Percentiles rank a stretch among this genome's conserved stretches.
Conservation (phyloP, 2,113 vertebrate genomes). For the Jaculus jaculus region DNA sequence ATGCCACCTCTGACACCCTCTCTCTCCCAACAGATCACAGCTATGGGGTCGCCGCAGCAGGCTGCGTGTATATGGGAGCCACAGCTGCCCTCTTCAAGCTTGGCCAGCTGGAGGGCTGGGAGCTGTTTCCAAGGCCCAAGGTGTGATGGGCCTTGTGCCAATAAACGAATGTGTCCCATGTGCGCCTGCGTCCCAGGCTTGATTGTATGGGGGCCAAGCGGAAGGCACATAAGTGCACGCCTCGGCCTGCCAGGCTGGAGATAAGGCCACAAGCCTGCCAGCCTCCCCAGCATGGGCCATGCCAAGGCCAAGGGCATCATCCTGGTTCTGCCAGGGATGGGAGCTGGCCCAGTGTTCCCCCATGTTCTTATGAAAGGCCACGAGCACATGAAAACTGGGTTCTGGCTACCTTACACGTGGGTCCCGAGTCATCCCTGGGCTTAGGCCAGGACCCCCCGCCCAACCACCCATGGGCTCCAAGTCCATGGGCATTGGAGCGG, state of each 20-base stretch:
- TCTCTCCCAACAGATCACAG: background rate
- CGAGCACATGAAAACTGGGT: background rate
- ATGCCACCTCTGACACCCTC: background rate
- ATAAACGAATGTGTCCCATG: background rate
- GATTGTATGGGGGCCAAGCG: background rate
- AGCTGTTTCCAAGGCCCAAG: background rate
- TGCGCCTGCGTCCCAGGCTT: background rate
- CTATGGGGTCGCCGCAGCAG: background rate
- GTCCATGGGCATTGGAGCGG: slow-evolving; percentile 40
- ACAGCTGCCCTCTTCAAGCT: background rate
- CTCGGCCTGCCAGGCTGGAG: background rate
- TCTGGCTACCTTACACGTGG: background rate
- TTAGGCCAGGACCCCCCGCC: background rate
- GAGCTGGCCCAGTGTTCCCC: too few species aligned
- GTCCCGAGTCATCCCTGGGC: background rate
- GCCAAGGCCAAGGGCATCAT: background rate
- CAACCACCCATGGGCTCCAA: background rate
- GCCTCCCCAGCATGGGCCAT: background rate
- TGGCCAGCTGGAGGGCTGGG: slow-evolving; percentile 19
- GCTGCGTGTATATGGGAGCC: background rate
- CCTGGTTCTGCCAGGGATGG: background rate
- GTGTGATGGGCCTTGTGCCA: background rate
- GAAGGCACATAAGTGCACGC: background rate
- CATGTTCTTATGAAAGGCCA: background rate
- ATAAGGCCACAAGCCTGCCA: background rate